These are phyloP conservation scores for Drosophila kuntzei DNA, from an alignment of 2,888 invertebrate genomes.

Conservation along the genomic window DNA sequence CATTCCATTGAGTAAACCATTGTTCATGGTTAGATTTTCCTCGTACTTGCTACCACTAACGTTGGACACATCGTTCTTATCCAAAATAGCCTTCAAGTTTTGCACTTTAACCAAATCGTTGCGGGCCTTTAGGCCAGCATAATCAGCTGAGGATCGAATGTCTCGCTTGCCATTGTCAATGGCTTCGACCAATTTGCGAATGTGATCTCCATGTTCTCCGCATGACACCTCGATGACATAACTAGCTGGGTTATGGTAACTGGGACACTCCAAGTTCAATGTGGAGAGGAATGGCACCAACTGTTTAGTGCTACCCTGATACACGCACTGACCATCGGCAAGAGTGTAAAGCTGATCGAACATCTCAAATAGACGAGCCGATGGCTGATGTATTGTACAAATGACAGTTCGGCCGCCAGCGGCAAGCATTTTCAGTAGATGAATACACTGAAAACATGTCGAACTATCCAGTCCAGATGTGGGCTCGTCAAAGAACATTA, in stretches of 20 bases:
- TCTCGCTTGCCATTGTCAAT: slow-evolving; percentile 94
- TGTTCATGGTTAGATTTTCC: slow-evolving; percentile 83
- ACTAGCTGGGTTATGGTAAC: slow-evolving; percentile 98
- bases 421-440: slow-evolving; percentile 94
- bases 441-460: slow-evolving; percentile 97
- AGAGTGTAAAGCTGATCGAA: slow-evolving; percentile 97
- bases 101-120: slow-evolving; percentile 87
- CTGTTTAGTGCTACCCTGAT: slow-evolving; percentile 94
- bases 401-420: slow-evolving; percentile 96
- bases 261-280: slow-evolving; percentile 94
- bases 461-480: slow-evolving; percentile 98
- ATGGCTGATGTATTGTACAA: slow-evolving; percentile 97
- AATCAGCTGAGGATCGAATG: slow-evolving; percentile 90
- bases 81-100: slow-evolving; percentile 85
- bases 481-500: slow-evolving; percentile 99
- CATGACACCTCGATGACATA: slow-evolving; percentile 98
- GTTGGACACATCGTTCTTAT: slow-evolving; percentile 87
- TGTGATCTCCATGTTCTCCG: slow-evolving; percentile 97
- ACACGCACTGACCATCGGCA: slow-evolving; percentile 97
- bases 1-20: slow-evolving; percentile 86
- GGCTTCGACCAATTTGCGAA: slow-evolving; percentile 92
- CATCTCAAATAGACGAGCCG: slow-evolving; percentile 98
- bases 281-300: slow-evolving; percentile 93
- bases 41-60: slow-evolving; percentile 82
- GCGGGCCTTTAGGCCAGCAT: slow-evolving; percentile 87